These are phyloP conservation scores for Rhagium mordax DNA, from an alignment of 2,888 invertebrate genomes.

Conservation along the genomic window DNA sequence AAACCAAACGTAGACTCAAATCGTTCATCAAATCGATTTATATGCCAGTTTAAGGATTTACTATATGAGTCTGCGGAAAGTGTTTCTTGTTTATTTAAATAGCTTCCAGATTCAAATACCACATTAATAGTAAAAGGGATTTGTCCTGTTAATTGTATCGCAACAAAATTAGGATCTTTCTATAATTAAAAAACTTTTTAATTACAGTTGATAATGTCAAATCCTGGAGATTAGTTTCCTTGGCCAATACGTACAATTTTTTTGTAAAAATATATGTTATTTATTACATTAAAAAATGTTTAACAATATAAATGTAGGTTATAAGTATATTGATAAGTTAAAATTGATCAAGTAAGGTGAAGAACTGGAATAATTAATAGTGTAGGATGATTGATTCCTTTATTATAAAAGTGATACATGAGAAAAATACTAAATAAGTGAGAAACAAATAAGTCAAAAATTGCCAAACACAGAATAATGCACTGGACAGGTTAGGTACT, in stretches of 20 bases:
- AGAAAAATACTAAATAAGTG: too few relatives aligned
- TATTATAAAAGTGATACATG: too few relatives aligned
- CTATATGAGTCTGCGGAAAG: conserved; percentile 79
- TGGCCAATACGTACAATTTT: neutral
- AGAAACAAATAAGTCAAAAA: too few relatives aligned
- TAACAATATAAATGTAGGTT: too few relatives aligned
- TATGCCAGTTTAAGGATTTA: conserved; percentile 75
- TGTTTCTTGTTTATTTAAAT: conserved; percentile 72
- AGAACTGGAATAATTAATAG: too few relatives aligned
- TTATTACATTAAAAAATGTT: too few relatives aligned
- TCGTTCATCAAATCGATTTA: conserved; percentile 78
- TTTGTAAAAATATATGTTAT: neutral
- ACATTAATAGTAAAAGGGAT: conserved; percentile 89
- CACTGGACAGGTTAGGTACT: too few relatives aligned
- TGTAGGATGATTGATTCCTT: too few relatives aligned
- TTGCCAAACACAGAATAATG: too few relatives aligned
- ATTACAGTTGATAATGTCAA: neutral
- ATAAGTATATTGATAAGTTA: too few relatives aligned
- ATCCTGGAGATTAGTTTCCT: neutral
- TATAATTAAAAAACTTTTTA: conserved; percentile 49
- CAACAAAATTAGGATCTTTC: conserved; percentile 82
- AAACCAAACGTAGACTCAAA: conserved; percentile 89
- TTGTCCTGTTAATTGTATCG: conserved; percentile 82
- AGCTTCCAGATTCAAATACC: conserved; percentile 85
- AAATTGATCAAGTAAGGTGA: too few relatives aligned